Percentiles rank a stretch among this genome's conserved stretches.
These are phyloP conservation scores for Argyrosomus regius DNA, from an alignment of 2,797 vertebrate species.

Conservation along the genomic window DNA sequence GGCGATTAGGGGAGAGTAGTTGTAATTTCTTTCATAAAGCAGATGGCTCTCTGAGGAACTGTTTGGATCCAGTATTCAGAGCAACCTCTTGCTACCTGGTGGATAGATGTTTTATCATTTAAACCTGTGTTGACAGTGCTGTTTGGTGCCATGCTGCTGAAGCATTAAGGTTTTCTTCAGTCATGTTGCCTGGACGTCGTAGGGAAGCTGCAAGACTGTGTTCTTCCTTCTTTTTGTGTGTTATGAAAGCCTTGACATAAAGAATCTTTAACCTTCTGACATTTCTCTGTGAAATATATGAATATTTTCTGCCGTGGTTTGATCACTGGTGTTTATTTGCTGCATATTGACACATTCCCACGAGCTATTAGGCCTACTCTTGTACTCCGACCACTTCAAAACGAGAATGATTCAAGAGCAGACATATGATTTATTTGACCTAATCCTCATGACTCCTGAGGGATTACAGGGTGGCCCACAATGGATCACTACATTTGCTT, in stretches of 20 bases:
- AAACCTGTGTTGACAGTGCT: constrained; percentile 55
- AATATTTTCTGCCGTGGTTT: constrained; percentile 8
- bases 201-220: constrained; percentile 26
- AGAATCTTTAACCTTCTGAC: constrained; percentile 3
- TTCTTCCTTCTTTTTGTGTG: constrained; percentile 7
- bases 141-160: constrained; percentile 45
- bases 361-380: constrained; percentile 22
- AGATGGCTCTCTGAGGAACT: constrained; percentile 6
- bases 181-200: constrained; percentile 28
- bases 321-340: constrained; percentile 18
- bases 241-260: not conserved
- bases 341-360: constrained; percentile 21
- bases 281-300: constrained; percentile 5
- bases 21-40: constrained; percentile 26
- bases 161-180: constrained; percentile 58
- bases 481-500: constrained; percentile 35
- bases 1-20: constrained; percentile 26
- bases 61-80: constrained; percentile 18
- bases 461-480: constrained; percentile 48
- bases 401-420: constrained; percentile 44
- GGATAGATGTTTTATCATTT: constrained; percentile 46
- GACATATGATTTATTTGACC: constrained; percentile 62
- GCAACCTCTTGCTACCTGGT: constrained; percentile 31
- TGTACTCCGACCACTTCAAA: constrained; percentile 32
- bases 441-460: constrained; percentile 55